Base-by-base conservation (phyloP, 2,888 invertebrate genomes). In the Strigamia transsilvanica region DNA sequence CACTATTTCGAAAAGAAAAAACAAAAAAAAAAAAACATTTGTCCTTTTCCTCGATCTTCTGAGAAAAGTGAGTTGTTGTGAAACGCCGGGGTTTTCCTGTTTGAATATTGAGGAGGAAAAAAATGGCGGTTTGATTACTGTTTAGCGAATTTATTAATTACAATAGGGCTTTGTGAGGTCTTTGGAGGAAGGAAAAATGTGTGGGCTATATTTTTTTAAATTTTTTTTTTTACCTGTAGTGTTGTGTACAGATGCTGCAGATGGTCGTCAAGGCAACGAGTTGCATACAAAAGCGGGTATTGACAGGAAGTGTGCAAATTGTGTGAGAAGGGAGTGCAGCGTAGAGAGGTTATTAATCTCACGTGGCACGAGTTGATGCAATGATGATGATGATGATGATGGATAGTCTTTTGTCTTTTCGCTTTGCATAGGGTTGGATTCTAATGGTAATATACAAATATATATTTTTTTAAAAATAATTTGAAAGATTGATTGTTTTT, bases 211-310 rank as follows among this genome's bases (percentile, higher is more conserved):
- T 12, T 23, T 66, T 66, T 66, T 66, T 66, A n/a, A n/a, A n/a
- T 66, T 15, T 32, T 73, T 32, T 32, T 15, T 73, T 73, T 73
- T 32, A 73, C 73, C 42, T 38, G 42, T 42, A 23, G n/a, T 46
- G 42, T 80, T 79, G 80, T 80, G 80, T 80, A 80, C 80, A 80
- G 80, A 80, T 80, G 80, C 80, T 51, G 80, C 42, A 80, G 80
- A 80, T 80, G 80, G 80, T 80, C 23, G 80, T 51, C 80, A 10
- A 32, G 80, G 51, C 80, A 80, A 80, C 80, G 79, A 18, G 79
- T 51, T 42, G 80, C 80, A 51, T 80, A 51, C 41, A 80, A 80
- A 51, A 80, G 80, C 51, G 23, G 56, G 51, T 80, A 80, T 80
- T 46, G 80, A 80, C 80, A 80, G 51, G 80, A 80, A 42, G 51